phyloP scores from a whole-genome alignment of 2,888 invertebrate genomes.

The Tyria jacobaeae region DNA sequence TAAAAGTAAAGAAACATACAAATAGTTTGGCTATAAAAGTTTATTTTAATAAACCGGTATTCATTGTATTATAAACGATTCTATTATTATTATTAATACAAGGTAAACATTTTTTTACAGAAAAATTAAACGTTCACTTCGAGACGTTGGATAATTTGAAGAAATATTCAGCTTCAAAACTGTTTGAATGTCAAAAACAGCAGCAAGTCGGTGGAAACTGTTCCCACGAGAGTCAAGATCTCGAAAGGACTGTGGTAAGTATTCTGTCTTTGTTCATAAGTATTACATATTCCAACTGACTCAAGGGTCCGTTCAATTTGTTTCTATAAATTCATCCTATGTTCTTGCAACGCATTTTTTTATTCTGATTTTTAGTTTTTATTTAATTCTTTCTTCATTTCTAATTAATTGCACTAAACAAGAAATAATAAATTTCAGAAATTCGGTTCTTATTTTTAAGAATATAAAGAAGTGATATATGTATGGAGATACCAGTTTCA shows the following conservation, averaged over 20 bases:
- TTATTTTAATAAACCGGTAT: no score
- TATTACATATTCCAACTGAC: background rate
- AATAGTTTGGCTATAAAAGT: no score
- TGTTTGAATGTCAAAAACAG: constrained; percentile 82
- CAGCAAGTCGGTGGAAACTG: constrained; percentile 83
- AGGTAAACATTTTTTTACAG: constrained; percentile 50
- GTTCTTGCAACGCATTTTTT: background rate
- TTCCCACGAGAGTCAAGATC: constrained; percentile 82
- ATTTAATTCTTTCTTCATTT: background rate
- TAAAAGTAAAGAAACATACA: no score
- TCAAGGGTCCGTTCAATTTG: background rate
- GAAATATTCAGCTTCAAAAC: constrained; percentile 82
- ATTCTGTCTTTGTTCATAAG: background rate
- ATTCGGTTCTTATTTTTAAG: background rate
- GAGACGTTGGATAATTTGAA: constrained; percentile 82
- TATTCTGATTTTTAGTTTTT: background rate
- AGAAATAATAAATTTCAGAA: no score
- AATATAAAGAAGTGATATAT: background rate
- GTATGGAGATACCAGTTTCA: no score
- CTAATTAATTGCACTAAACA: no score
- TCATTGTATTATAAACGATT: no score
- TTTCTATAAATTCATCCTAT: background rate
- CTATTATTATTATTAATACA: no score
- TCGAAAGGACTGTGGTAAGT: constrained; percentile 81
- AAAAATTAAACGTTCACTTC: constrained; percentile 83